Evolutionary conservation across 2,797 vertebrate genomes (phyloP).

Genomic region (Rhynchotus rufescens): DNA sequence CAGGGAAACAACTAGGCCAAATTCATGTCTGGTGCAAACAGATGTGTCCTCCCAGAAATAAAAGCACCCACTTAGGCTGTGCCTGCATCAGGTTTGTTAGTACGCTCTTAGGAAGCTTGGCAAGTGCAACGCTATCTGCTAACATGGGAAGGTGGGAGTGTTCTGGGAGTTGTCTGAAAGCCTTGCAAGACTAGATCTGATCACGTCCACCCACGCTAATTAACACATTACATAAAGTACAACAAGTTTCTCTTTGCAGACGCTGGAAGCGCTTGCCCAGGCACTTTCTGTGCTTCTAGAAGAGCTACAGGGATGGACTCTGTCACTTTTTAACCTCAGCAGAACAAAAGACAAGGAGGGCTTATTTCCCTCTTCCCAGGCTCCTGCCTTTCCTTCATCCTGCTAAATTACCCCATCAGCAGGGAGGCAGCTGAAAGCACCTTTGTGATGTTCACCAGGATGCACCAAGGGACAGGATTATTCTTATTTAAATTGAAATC

Average conservation of each 20-base stretch:
- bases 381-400: background rate
- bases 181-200: conserved; percentile 62
- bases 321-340: background rate
- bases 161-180: conserved; percentile 60
- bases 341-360: background rate
- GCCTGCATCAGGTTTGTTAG: conserved; percentile 28
- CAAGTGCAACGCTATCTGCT: conserved; percentile 52
- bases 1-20: background rate
- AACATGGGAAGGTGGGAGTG: conserved; percentile 64
- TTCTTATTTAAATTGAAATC: background rate
- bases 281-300: conserved; percentile 45
- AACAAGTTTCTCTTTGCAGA: conserved; percentile 52
- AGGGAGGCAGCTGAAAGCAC: background rate
- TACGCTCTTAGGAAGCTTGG: background rate
- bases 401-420: background rate
- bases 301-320: background rate
- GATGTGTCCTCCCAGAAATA: conserved; percentile 1
- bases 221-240: conserved; percentile 66
- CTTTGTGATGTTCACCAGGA: background rate
- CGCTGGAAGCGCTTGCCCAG: conserved; percentile 45
- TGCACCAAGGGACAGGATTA: background rate
- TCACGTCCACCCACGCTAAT: conserved; percentile 65
- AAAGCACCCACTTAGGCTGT: background rate
- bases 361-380: background rate
- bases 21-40: background rate